Evolutionary conservation across 2,113 vertebrate genomes (phyloP).

Genomic region (Forbesichthys agassizii): DNA sequence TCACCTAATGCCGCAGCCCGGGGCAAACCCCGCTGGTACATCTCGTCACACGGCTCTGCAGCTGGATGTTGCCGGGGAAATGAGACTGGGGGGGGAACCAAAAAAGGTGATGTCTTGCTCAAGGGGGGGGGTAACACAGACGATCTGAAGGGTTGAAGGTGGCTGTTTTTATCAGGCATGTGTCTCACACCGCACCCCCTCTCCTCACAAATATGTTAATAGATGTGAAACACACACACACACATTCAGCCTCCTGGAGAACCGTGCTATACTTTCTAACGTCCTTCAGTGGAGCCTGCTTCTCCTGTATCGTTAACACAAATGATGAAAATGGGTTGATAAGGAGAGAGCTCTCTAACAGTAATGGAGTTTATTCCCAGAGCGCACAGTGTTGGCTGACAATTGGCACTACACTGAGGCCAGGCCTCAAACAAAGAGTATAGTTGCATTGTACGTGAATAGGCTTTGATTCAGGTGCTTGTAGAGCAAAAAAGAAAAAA

Average conservation of each 20-base stretch:
- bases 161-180: background rate
- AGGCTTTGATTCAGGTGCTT: conserved; percentile 14
- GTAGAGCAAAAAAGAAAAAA: conserved; percentile 9
- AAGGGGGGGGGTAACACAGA: background rate
- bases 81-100: background rate
- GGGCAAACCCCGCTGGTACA: background rate
- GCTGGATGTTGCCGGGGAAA: conserved; percentile 25
- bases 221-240: conserved; percentile 9
- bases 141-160: background rate
- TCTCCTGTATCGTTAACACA: conserved; percentile 55
- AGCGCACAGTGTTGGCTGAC: conserved; percentile 47
- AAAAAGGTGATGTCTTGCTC: background rate
- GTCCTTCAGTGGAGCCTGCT: conserved; percentile 38
- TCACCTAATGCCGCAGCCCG: conserved; percentile 43
- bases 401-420: conserved; percentile 44
- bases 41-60: background rate
- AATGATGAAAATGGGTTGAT: conserved; percentile 40
- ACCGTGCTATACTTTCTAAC: conserved; percentile 34
- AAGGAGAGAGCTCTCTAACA: conserved; percentile 17
- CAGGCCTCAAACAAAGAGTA: conserved; percentile 40
- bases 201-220: conserved; percentile 22
- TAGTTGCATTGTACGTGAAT: conserved; percentile 14
- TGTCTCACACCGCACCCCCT: conserved; percentile 12
- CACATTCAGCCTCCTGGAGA: conserved; percentile 16
- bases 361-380: conserved; percentile 70